Evolutionary conservation across 2,888 invertebrate species (phyloP).

Genomic region (Girardia tigrina): DNA sequence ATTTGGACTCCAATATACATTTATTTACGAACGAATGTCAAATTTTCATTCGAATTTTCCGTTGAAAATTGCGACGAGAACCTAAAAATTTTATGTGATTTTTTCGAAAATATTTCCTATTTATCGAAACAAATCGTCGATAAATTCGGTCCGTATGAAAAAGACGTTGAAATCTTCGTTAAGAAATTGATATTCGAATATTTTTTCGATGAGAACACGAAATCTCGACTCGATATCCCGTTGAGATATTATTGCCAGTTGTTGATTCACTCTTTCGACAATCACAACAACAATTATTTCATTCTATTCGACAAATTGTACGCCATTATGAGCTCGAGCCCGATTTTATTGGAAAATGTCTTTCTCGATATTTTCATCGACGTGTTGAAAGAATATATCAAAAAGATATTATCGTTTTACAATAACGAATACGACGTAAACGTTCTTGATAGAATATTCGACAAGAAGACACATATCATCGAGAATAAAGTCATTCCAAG

Average conservation of each 20-base stretch:
- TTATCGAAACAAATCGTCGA: no score
- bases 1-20: no score
- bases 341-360: not conserved
- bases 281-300: not conserved
- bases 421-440: not conserved
- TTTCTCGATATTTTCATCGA: not conserved
- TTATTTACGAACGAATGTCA: no score
- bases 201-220: not conserved
- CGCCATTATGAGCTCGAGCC: not conserved
- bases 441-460: not conserved
- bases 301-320: not conserved
- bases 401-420: not conserved
- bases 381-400: not conserved
- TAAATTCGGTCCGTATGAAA: no score
- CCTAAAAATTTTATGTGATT: no score
- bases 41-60: no score
- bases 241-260: not conserved
- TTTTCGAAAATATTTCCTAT: no score
- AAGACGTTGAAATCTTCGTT: not conserved
- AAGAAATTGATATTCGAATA: not conserved
- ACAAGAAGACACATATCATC: not conserved
- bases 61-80: no score
- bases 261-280: not conserved
- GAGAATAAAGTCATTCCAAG: not conserved
- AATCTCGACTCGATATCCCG: not conserved